These are phyloP conservation scores for Caretta caretta DNA, from an alignment of 2,113 vertebrate species.

Conservation along the genomic window DNA sequence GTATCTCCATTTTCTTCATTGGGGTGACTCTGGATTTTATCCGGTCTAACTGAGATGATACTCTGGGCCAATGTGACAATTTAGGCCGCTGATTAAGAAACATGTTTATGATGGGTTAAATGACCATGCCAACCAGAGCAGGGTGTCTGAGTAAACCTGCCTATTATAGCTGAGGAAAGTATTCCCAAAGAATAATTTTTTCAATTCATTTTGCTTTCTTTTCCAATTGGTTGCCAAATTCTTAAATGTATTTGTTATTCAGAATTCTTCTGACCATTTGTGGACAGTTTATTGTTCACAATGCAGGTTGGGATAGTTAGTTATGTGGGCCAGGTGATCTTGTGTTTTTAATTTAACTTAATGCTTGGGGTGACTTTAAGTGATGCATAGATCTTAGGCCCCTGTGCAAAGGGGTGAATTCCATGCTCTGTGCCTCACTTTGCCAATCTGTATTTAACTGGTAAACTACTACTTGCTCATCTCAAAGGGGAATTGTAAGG, in stretches of 20 bases:
- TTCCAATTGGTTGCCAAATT: background rate
- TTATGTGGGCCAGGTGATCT: background rate
- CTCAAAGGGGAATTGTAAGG: background rate
- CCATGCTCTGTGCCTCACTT: background rate
- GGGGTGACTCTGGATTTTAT: background rate
- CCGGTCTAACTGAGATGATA: background rate
- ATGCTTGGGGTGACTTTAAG: background rate
- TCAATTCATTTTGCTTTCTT: background rate
- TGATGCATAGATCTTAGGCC: background rate
- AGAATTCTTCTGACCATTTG: background rate
- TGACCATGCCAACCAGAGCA: background rate
- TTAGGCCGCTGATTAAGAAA: background rate
- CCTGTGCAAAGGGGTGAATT: rapidly evolving
- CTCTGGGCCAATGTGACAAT: background rate
- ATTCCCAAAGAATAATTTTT: background rate
- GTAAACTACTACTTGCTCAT: background rate
- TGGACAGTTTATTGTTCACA: background rate
- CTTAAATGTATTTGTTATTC: background rate
- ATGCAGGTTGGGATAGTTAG: background rate
- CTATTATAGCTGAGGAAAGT: background rate
- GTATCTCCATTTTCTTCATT: background rate
- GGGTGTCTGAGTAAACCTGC: background rate
- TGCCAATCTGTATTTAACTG: background rate
- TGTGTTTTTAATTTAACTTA: background rate
- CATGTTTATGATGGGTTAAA: background rate